Conservation (phyloP, 2,113 vertebrate species). For the Mixornis gularis region DNA sequence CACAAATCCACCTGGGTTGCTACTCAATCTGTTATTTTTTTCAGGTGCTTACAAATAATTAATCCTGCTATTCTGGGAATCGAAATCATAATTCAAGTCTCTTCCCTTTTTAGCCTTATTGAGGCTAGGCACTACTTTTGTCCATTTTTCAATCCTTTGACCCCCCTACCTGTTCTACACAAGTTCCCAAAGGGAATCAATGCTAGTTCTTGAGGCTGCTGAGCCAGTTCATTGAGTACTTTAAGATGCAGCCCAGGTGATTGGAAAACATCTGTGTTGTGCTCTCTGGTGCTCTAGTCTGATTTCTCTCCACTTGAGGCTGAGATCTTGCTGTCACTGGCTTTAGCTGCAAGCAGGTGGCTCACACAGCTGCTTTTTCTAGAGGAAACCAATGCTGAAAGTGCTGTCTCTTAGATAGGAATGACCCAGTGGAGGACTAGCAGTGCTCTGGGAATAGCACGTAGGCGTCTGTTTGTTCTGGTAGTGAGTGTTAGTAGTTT, state of each 20-base stretch:
- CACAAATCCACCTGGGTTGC: background rate
- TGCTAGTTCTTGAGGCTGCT: background rate
- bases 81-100: background rate
- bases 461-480: slow-evolving; percentile 20
- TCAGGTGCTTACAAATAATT: background rate
- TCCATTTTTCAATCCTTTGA: background rate
- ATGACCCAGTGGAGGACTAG: background rate
- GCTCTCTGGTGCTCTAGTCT: background rate
- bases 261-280: background rate
- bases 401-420: background rate
- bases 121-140: background rate
- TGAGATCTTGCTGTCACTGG: slow-evolving; percentile 1
- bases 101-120: background rate
- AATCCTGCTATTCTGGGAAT: background rate
- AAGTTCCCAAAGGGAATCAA: background rate
- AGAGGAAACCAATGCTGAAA: background rate
- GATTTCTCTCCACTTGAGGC: background rate
- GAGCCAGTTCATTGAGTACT: background rate
- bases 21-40: background rate
- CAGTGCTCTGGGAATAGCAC: background rate
- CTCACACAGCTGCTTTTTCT: background rate
- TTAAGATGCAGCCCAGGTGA: background rate
- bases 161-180: background rate
- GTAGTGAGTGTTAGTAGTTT: background rate
- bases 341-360: slow-evolving; percentile 7